Conservation (phyloP, 2,888 invertebrate genomes). For the Diadegma fenestrale region DNA sequence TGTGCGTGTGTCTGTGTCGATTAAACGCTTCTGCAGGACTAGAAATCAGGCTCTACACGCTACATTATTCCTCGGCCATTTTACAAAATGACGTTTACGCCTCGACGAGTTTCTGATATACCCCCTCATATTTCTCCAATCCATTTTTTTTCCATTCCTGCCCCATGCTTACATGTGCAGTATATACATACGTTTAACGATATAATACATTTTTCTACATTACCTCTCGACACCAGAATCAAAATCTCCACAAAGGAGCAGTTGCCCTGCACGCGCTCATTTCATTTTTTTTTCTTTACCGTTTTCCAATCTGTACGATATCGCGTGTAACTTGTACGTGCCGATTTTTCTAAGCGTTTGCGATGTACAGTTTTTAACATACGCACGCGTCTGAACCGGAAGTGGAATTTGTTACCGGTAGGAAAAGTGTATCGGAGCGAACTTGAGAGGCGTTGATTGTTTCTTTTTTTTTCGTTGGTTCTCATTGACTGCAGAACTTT, state of each 20-base stretch:
- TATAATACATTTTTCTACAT: conserved; percentile 59
- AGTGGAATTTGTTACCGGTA: conserved; percentile 25
- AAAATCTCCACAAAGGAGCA: conserved; percentile 64
- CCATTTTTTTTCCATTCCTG: conserved; percentile 37
- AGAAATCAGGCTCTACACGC: conserved; percentile 41
- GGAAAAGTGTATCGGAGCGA: conserved; percentile 58
- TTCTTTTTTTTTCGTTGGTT: conserved; percentile 46
- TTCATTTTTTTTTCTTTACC: conserved; percentile 22
- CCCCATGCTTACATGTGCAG: neutral
- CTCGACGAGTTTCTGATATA: conserved; percentile 60
- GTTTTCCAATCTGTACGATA: conserved; percentile 42
- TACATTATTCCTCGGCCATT: conserved; percentile 57
- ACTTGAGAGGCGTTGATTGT: conserved; percentile 49
- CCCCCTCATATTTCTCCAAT: conserved; percentile 62
- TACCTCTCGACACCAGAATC: conserved; percentile 52
- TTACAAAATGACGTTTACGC: conserved; percentile 72
- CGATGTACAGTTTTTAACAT: conserved; percentile 24
- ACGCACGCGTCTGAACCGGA: conserved; percentile 1
- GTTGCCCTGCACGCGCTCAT: conserved; percentile 65
- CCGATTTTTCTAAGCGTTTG: conserved; percentile 15
- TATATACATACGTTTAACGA: conserved; percentile 42
- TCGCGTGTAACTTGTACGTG: conserved; percentile 27
- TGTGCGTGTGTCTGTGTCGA: conserved; percentile 31
- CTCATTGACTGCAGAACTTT: conserved; percentile 50
- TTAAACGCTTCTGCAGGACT: conserved; percentile 46